Base-by-base conservation (phyloP, 2,888 invertebrate species). In the Calliscelio sp. region DNA sequence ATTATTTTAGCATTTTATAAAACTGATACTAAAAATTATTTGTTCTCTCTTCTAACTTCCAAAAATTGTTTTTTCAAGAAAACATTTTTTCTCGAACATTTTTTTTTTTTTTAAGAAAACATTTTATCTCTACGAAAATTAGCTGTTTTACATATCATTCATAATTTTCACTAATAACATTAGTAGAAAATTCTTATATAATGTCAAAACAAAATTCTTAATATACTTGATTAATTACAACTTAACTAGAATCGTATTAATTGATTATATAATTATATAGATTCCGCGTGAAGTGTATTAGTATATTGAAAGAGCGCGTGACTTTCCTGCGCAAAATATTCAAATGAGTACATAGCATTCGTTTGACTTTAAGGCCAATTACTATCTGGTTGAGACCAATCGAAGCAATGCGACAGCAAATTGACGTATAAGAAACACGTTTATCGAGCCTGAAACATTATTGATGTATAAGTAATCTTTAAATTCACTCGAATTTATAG, bases 311-410 rank as follows among this genome's bases (percentile, higher is more conserved):
- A 20, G 41, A 68, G 41, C 51, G 41, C 14, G 35, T 49, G 46
- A 77, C 68, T 78, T 68, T 78, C 77, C 20, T 66, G 46, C 38
- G 46, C 55, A 49, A 68, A 44, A 77, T 77, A 77, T 78, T 78
- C 20, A 59, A 78, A 78, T 38, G 46, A 59, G 68, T 51, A 7
- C 35, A 41, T 18, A 68, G 41, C 77, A 61, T 78, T 78, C 77
- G 68, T 68, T 66, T 78, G 46, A 68, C 77, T 78, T 68, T 78
- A 61, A 78, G 68, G 68, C 77, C 68, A 68, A 66, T 78, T 68
- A 28, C 68, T 68, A 78, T 78, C 77, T 77, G 24, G 77, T 66
- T 66, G 53, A 77, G 66, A 57, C 77, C 49, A 57, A 77, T 77
- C 66, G 57, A 66, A 66, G 55, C 77, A 77, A 66, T 49, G 57